Evolutionary conservation across 2,888 invertebrate species (phyloP), one percentile per base, ranked within the genome.

Genomic region (Coremacera marginata): DNA sequence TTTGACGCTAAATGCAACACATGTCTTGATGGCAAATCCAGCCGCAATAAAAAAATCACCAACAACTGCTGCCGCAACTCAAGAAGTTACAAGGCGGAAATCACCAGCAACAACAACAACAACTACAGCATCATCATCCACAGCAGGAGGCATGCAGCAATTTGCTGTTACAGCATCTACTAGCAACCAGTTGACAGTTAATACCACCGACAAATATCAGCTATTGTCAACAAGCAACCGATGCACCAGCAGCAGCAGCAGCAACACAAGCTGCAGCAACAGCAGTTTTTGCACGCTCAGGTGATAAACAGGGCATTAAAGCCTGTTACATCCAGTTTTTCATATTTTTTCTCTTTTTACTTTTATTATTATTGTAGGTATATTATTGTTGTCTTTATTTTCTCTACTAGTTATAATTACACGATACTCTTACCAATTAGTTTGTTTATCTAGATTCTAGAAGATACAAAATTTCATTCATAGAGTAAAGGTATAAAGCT

Each of bases 1-100:
- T 3, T 37, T 70, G 71, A 80, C 81, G 74, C 73, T 82, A 71
- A 80, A 77, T 78, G 77, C 76, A 60, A 49, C 68, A 68, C 52
- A 34, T 37, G 44, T 65, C 19, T 44, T 31, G 55, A 9, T 55
- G 34, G 22, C 76, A 37, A 51, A 51, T 70, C 34, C 77, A 77
- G 19, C 62, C 57, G 49, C 62, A 51, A 52, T 75, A 67, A 44
- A 68, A 55, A 55, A 65, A 72, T 19, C 75, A 68, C 9, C 55
- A 70, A 72, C 68, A 52, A 60, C 67, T 49, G 14, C 68, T 34
- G 22, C 70, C 67, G 52, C 71, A 65, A 44, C 52, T 27, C 5
- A 34, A 60, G 14, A 51, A 70, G 51, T 55, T 51, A 49, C 63
- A 73, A 57, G 52, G 55, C 70, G 49, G 77, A 63, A 67, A 60